A percentile compares a stretch with the other conserved stretches of the same genome.
These are phyloP conservation scores for Lophotis ruficrista DNA, from an alignment of 2,113 vertebrate species.

Conservation along the genomic window DNA sequence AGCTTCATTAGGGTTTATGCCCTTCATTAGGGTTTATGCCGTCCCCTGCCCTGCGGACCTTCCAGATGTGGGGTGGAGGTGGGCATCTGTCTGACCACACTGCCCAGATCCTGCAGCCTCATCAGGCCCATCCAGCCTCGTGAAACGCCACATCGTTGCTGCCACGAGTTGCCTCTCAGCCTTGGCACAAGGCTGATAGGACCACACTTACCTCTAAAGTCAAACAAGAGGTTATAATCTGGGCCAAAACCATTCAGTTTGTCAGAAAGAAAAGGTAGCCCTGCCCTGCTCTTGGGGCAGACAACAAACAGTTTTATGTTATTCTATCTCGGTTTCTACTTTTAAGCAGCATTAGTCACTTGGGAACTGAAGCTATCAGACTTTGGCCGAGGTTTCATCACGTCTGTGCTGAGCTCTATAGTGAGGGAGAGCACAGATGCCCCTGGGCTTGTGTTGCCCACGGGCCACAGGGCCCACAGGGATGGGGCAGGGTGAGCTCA, in stretches of 20 bases:
- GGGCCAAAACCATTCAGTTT: not conserved
- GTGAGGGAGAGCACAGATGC: not conserved
- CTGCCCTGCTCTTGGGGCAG: not conserved
- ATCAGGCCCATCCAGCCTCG: not conserved
- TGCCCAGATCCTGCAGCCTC: not conserved
- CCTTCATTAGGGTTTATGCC: not conserved
- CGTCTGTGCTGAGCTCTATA: not conserved
- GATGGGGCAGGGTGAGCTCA: not conserved
- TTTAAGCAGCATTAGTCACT: not conserved
- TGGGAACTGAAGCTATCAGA: not conserved
- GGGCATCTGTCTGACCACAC: accelerated
- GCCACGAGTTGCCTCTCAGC: not conserved
- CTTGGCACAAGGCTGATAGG: not conserved
- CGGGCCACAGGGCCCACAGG: accelerated
- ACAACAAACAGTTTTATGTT: not conserved
- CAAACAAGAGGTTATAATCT: not conserved
- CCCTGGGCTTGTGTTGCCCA: not conserved
- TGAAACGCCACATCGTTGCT: not conserved
- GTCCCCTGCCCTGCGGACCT: accelerated
- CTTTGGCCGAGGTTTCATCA: not conserved
- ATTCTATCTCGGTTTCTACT: not conserved
- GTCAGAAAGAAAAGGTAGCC: not conserved
- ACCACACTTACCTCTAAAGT: not conserved
- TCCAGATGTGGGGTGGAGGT: not conserved
- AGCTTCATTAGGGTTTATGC: not conserved